Conservation (phyloP, 2,888 invertebrate species). For the Neoaliturus tenellus region DNA sequence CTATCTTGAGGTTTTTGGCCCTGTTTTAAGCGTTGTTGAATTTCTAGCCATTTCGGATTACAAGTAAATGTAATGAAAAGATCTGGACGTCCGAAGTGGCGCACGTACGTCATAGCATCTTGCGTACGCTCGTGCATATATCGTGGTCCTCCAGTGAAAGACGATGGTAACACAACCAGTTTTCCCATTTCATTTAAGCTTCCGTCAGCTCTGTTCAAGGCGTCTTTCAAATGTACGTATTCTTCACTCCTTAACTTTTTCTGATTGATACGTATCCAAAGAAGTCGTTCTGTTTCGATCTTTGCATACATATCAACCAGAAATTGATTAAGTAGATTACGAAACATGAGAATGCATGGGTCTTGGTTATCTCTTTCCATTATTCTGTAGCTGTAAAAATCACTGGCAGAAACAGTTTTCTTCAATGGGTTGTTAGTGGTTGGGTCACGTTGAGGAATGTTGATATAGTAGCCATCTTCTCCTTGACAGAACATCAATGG, state of each 20-base stretch:
- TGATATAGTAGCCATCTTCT: too few species aligned
- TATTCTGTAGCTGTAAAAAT: too few species aligned
- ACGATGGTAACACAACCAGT: background rate
- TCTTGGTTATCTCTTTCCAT: too few species aligned
- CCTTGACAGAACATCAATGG: too few species aligned
- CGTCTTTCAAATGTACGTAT: background rate
- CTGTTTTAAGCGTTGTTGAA: conserved; percentile 55
- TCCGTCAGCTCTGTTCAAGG: background rate
- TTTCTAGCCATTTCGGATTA: conserved; percentile 67
- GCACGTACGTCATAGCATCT: background rate
- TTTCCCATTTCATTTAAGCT: background rate
- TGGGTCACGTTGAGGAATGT: too few species aligned
- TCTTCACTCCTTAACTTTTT: background rate
- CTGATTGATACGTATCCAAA: background rate
- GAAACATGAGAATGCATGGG: too few species aligned
- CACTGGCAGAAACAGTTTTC: too few species aligned
- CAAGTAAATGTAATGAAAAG: conserved; percentile 65
- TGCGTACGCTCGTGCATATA: background rate
- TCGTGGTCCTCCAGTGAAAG: background rate
- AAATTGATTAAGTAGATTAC: too few species aligned
- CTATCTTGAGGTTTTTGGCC: conserved; percentile 60
- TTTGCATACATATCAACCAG: too few species aligned
- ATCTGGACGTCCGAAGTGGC: background rate
- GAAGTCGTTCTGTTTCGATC: conserved; percentile 49
- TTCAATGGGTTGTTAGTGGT: too few species aligned